phyloP scores from a whole-genome alignment of 2,113 vertebrate genomes.

The Burhinus oedicnemus region DNA sequence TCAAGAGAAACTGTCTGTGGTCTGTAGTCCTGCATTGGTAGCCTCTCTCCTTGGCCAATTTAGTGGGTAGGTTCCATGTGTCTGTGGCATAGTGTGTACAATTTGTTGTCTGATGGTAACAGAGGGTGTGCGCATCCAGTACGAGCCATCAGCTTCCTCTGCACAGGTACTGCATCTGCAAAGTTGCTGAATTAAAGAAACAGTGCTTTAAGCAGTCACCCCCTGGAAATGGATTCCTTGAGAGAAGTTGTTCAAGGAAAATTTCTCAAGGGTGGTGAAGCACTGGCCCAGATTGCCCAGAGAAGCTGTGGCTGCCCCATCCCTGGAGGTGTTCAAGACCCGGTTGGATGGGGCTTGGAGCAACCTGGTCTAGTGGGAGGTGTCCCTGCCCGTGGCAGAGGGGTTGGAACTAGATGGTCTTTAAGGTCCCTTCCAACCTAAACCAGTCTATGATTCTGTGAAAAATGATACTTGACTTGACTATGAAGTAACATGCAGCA shows the following conservation, averaged over 20 bases:
- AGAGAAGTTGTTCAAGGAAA: not conserved
- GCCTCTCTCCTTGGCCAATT: not conserved
- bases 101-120: not conserved
- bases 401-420: no score
- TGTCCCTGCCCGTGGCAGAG: not conserved
- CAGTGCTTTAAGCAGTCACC: not conserved
- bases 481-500: not conserved
- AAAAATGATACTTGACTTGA: not conserved
- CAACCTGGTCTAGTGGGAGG: not conserved
- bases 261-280: not conserved
- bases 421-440: not conserved
- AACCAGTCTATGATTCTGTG: not conserved
- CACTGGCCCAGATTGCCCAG: not conserved
- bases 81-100: not conserved
- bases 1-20: not conserved
- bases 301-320: not conserved
- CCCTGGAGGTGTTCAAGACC: not conserved
- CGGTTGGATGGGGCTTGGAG: not conserved
- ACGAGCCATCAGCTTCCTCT: not conserved
- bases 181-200: not conserved
- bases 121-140: rapidly evolving
- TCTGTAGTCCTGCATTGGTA: not conserved
- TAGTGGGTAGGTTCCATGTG: no score
- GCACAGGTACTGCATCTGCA: not conserved
- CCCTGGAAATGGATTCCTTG: not conserved